Conservation (phyloP, 92 coral and sea anemone genomes). For the Zoanthus sansibaricus region DNA sequence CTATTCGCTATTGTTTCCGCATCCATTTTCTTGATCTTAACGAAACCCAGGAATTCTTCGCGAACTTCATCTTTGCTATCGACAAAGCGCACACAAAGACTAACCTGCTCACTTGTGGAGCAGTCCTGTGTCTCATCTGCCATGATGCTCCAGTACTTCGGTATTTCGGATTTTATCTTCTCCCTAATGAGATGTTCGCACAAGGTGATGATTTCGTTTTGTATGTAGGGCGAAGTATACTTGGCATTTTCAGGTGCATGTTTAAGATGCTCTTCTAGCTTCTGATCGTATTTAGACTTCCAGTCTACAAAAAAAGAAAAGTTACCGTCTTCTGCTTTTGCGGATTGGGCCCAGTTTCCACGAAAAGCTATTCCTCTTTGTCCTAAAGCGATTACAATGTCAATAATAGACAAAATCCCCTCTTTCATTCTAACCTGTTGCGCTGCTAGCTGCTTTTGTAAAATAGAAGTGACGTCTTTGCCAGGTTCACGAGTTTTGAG, state of each 20-base stretch:
- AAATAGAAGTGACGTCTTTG: slow-evolving; percentile 15
- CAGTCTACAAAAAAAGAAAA: slow-evolving; percentile 49
- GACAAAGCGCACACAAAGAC: slow-evolving; percentile 56
- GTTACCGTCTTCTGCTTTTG: slow-evolving; percentile 51
- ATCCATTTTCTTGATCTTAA: slow-evolving; percentile 51
- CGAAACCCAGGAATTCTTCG: slow-evolving; percentile 62
- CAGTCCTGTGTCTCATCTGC: slow-evolving; percentile 55
- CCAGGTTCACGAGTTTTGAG: slow-evolving; percentile 56
- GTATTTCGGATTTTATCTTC: slow-evolving; percentile 39
- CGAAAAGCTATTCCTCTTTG: slow-evolving; percentile 50
- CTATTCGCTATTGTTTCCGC: slow-evolving; percentile 38
- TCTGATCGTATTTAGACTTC: slow-evolving; percentile 58
- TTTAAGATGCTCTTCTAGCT: slow-evolving; percentile 52
- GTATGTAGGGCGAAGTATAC: slow-evolving; percentile 40
- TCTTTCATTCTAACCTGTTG: slow-evolving; percentile 35
- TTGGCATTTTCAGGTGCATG: slow-evolving; percentile 52
- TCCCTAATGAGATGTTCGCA: slow-evolving; percentile 51
- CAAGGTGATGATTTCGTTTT: slow-evolving; percentile 52
- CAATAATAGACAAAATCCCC: slow-evolving; percentile 47
- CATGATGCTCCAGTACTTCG: slow-evolving; percentile 57
- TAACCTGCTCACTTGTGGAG: slow-evolving; percentile 56
- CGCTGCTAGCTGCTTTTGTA: slow-evolving; percentile 34
- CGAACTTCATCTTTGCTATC: slow-evolving; percentile 59
- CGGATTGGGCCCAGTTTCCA: slow-evolving; percentile 55
- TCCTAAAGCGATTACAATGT: slow-evolving; percentile 52